Evolutionary conservation across 2,113 vertebrate species (phyloP), one percentile per base, ranked within the genome.

Genomic region (Menidia beryllina): DNA sequence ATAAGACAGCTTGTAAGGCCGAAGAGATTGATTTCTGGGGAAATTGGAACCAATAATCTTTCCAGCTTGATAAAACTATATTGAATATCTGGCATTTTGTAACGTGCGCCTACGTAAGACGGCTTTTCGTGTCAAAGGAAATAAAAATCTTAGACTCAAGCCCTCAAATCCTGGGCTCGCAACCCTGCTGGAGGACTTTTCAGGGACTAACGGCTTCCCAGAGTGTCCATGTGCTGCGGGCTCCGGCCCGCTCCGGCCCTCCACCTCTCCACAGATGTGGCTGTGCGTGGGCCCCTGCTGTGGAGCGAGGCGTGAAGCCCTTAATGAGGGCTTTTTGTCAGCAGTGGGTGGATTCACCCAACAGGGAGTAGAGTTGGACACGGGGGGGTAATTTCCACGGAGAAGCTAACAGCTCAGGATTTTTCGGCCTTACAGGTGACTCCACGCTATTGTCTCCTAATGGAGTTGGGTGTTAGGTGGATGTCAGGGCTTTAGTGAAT

Each of bases 291-390:
- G 81, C 85, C 86, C 88, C 88, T 20, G 74, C 82, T 75, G 85
- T 88, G 85, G 84, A 83, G 74, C 69, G 85, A 86, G 84, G 75
- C 86, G 85, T 71, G 82, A 87, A 86, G 85, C 81, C 80, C 67
- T 86, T 90, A 88, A 89, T 90, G 86, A 87, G 90, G 74, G 72
- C 69, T 89, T 85, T 86, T 91, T 88, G 89, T 90, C 85, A 88
- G 77, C 71, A 72, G 87, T 87, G 86, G 87, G 87, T 79, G 88
- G 84, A 87, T 85, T 82, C 77, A 38, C 77, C 86, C 83, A 43
- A 72, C 71, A 21, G 87, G 85, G 77, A 79, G 74, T 24, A 47
- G 56, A 48, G 77, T 45, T 47, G 77, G 82, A 73, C 78, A 85
- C 56, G 71, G 82, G 56, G 75, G 85, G 84, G 63, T 67, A 38